Conservation (phyloP, 2,888 invertebrate species). For the Xestobium rufovillosum region DNA sequence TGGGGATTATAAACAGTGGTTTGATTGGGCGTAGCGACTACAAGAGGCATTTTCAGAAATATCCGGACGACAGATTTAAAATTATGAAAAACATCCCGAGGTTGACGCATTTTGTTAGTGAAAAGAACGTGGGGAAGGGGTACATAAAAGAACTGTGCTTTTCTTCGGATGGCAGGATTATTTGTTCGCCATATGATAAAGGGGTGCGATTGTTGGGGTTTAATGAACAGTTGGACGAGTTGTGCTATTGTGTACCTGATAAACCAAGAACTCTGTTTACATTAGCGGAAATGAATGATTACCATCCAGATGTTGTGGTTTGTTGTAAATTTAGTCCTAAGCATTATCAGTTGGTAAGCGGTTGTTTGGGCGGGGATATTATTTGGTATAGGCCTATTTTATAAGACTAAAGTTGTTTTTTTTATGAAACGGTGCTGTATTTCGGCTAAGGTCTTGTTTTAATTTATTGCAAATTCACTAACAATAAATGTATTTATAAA, state of each 20-base stretch:
- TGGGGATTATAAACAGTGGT: slow-evolving; percentile 39
- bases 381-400: slow-evolving; percentile 78
- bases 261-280: slow-evolving; percentile 51
- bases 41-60: slow-evolving; percentile 30
- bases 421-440: too few relatives aligned
- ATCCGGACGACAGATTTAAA: slow-evolving; percentile 38
- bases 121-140: slow-evolving; percentile 82
- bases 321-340: slow-evolving; percentile 86
- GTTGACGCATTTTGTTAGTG: slow-evolving; percentile 75
- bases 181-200: slow-evolving; percentile 83
- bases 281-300: slow-evolving; percentile 60
- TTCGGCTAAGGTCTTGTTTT: too few relatives aligned
- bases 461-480: too few relatives aligned
- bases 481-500: too few relatives aligned
- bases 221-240: slow-evolving; percentile 67
- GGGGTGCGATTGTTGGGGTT: slow-evolving; percentile 82
- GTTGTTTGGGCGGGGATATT: slow-evolving; percentile 81
- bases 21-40: slow-evolving; percentile 34
- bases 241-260: slow-evolving; percentile 59
- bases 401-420: slow-evolving; percentile 28
- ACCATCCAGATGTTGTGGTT: slow-evolving; percentile 77
- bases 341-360: slow-evolving; percentile 80
- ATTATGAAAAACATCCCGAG: slow-evolving; percentile 67
- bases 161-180: slow-evolving; percentile 80
- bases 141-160: slow-evolving; percentile 91